Percentiles rank a stretch among this genome's conserved stretches.
Evolutionary conservation across 2,797 vertebrate genomes (phyloP).

Genomic region (Neosilurus mollespiculum): DNA sequence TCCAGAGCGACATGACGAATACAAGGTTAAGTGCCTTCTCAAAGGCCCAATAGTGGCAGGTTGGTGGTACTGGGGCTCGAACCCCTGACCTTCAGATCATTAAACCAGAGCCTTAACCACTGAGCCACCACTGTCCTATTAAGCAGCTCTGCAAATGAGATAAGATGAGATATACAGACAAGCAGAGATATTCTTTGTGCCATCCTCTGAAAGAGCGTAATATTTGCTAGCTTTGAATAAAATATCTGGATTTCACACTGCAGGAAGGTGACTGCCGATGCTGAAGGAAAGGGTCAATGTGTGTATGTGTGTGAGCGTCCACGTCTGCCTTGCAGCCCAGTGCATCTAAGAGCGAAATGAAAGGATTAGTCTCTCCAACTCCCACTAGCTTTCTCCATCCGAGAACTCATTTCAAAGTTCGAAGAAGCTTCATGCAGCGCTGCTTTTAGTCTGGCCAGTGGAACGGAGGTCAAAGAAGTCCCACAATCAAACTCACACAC

Average conservation of each 20-base stretch:
- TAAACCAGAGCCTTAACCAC: no score
- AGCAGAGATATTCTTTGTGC: conserved; percentile 22
- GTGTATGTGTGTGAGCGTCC: not conserved
- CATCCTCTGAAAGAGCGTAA: conserved; percentile 5
- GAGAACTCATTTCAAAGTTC: conserved; percentile 31
- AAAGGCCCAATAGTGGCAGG: no score
- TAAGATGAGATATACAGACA: not conserved
- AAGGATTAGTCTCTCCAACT: conserved; percentile 49
- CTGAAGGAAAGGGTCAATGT: conserved; percentile 20
- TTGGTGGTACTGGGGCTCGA: no score
- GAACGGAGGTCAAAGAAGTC: conserved; percentile 7
- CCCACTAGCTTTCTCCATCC: conserved; percentile 10
- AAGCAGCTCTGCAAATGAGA: no score
- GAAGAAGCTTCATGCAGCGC: conserved; percentile 3
- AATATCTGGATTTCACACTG: conserved; percentile 21
- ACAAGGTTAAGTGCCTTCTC: no score
- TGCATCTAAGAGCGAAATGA: conserved; percentile 43
- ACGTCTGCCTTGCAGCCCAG: conserved; percentile 30
- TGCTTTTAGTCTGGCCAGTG: conserved; percentile 18
- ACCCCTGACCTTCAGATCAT: no score
- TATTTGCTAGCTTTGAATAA: conserved; percentile 26
- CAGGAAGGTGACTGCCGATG: conserved; percentile 1
- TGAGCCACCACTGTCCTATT: no score
- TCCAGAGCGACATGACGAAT: no score
- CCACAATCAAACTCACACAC: not conserved